phyloP scores from a whole-genome alignment of 2,888 invertebrate species.

The Cenopis cana region DNA sequence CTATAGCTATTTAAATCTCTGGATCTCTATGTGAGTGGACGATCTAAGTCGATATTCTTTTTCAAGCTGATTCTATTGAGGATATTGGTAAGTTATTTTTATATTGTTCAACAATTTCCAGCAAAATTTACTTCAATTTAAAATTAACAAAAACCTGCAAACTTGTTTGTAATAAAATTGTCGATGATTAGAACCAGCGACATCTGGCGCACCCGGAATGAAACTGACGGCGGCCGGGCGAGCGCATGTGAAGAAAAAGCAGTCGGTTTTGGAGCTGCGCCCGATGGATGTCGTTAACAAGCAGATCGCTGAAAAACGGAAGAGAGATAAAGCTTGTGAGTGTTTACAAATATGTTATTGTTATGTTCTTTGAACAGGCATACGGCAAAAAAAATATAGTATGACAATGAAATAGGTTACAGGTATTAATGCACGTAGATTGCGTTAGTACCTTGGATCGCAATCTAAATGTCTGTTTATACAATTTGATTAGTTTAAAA shows the following conservation, averaged over 20 bases:
- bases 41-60: conserved; percentile 11
- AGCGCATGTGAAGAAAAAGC: conserved; percentile 69
- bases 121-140: neutral
- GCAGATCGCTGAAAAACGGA: conserved; percentile 73
- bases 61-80: conserved; percentile 48
- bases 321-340: conserved; percentile 75
- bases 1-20: neutral
- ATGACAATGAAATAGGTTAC: no score
- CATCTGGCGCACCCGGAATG: conserved; percentile 63
- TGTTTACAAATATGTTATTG: conserved; percentile 29
- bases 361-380: no score
- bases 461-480: no score
- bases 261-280: conserved; percentile 61
- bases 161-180: neutral
- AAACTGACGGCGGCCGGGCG: conserved; percentile 73
- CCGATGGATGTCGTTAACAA: conserved; percentile 75
- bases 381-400: no score
- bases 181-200: conserved; percentile 50
- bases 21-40: no score
- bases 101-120: neutral
- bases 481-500: no score
- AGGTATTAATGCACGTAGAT: conserved; percentile 10
- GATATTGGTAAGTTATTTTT: conserved; percentile 18
- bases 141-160: neutral
- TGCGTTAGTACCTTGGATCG: neutral